Percentiles rank a stretch among this genome's conserved stretches.
Evolutionary conservation across 2,797 vertebrate genomes (phyloP).

Genomic region (Sebastes minor): DNA sequence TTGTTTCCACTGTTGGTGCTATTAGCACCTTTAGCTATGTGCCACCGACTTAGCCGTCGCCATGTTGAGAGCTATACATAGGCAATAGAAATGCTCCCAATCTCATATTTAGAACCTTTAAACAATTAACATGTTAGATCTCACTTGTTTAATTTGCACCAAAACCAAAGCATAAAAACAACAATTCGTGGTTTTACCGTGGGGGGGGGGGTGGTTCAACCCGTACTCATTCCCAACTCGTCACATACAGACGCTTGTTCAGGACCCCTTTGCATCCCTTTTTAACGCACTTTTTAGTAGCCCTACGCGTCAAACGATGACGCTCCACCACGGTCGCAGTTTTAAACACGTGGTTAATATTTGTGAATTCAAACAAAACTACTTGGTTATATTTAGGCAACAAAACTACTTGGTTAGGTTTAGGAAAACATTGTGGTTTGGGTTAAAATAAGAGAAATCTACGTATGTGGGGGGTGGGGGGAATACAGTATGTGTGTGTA

Average conservation of each 20-base stretch:
- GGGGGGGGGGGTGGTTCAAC: no score
- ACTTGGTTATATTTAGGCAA: not conserved
- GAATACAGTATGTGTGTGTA: not conserved
- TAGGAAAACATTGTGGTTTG: not conserved
- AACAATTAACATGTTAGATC: no score
- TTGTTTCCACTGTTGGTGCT: no score
- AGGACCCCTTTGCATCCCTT: no score
- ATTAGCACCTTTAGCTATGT: no score
- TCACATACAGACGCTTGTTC: no score
- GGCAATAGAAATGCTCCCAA: no score
- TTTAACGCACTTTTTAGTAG: not conserved
- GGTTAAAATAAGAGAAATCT: not conserved
- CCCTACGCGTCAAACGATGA: not conserved
- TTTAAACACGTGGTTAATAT: not conserved
- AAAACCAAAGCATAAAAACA: not conserved
- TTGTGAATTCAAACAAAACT: not conserved
- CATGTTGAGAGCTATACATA: no score
- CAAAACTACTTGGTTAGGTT: not conserved
- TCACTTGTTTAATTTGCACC: accelerated
- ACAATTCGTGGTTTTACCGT: not conserved
- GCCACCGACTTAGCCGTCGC: no score
- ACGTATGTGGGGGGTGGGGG: not conserved
- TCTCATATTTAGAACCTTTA: no score
- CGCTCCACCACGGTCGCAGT: accelerated
- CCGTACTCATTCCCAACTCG: no score